phyloP scores from a whole-genome alignment of 2,888 invertebrate genomes.

The Sinelater perroti region DNA sequence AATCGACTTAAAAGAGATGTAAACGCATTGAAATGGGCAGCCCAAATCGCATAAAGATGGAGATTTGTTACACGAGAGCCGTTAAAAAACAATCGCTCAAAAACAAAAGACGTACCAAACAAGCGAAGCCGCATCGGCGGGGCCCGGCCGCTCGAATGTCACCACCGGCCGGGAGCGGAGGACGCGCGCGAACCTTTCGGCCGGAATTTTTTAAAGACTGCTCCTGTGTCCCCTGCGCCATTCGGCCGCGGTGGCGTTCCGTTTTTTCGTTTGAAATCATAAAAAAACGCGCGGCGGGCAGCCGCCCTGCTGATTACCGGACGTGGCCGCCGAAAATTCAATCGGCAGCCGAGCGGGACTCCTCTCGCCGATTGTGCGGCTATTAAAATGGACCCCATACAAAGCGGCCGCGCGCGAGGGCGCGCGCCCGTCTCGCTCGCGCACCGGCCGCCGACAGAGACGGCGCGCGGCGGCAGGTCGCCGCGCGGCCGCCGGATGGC shows the following conservation, averaged over 20 bases:
- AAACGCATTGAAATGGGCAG: no score
- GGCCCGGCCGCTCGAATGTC: no score
- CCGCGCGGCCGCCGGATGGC: constrained; percentile 46
- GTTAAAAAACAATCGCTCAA: no score
- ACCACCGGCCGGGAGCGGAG: no score
- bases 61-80: no score
- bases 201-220: constrained; percentile 52
- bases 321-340: constrained; percentile 27
- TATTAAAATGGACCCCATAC: constrained; percentile 62
- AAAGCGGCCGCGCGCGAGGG: constrained; percentile 51
- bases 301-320: constrained; percentile 45
- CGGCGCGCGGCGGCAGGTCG: constrained; percentile 41
- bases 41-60: no score
- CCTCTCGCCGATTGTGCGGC: constrained; percentile 52
- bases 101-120: no score
- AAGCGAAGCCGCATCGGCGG: no score
- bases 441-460: constrained; percentile 31
- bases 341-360: constrained; percentile 42
- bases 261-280: constrained; percentile 57
- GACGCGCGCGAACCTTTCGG: constrained; percentile 33
- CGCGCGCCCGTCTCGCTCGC: constrained; percentile 17
- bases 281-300: constrained; percentile 60
- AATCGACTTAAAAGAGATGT: no score
- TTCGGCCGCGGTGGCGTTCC: constrained; percentile 58
- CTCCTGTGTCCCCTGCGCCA: constrained; percentile 53